Evolutionary conservation across 2,113 vertebrate species (phyloP).

Genomic region (Sceloporus tristichus): DNA sequence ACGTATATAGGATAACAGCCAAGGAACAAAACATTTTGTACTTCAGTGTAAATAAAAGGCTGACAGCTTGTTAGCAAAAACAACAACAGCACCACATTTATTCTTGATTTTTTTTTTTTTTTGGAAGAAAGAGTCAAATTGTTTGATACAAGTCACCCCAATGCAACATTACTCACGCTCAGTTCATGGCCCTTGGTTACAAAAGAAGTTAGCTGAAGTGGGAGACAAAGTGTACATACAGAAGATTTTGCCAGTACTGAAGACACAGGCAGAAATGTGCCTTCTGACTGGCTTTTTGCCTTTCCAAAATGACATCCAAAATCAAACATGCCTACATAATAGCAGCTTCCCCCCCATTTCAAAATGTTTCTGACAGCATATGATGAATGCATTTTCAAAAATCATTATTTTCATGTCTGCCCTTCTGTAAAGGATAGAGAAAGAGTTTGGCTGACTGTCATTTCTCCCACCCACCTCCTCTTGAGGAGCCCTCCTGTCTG

Average conservation of each 20-base stretch:
- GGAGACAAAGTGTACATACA: not conserved
- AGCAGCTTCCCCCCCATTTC: not conserved
- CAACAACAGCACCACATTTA: conserved; percentile 6
- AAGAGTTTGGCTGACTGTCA: conserved; percentile 54
- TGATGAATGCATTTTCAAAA: conserved; percentile 32
- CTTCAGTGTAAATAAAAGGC: conserved; percentile 27
- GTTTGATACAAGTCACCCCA: conserved; percentile 18
- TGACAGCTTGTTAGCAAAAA: conserved; percentile 33
- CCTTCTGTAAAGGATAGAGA: conserved; percentile 37
- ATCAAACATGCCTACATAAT: not conserved
- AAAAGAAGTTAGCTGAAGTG: not conserved
- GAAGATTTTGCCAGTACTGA: not conserved
- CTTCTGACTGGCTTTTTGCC: conserved; percentile 20
- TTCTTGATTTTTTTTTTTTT: not conserved
- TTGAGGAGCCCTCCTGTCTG: conserved; percentile 51
- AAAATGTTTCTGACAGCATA: not conserved
- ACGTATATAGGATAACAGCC: conserved; percentile 9
- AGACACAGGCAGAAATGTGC: conserved; percentile 19
- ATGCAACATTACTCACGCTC: conserved; percentile 21
- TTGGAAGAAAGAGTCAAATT: conserved; percentile 29
- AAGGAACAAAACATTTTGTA: conserved; percentile 24
- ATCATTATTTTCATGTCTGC: conserved; percentile 53
- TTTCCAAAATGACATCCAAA: conserved; percentile 36
- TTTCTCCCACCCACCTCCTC: conserved; percentile 62
- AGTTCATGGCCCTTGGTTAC: conserved; percentile 16